Conservation (phyloP, 2,888 invertebrate species). For the Lycaena phlaeas region DNA sequence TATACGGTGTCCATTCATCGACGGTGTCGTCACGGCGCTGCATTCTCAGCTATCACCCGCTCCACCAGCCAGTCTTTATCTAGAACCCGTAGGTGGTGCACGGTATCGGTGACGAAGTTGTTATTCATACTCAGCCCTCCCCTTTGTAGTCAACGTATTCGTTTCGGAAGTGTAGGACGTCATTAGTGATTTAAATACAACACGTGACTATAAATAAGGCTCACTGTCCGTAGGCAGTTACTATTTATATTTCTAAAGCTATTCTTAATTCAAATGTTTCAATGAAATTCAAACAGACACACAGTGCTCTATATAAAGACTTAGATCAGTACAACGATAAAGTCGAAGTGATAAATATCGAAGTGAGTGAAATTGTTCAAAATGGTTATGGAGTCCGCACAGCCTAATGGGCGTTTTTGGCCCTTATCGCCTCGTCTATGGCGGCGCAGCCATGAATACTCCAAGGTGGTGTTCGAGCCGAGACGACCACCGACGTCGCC, state of each 20-base stretch:
- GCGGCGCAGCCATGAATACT: conserved; percentile 62
- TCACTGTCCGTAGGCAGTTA: neutral
- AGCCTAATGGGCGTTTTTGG: conserved; percentile 57
- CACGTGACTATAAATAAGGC: conserved; percentile 4
- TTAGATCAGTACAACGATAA: conserved; percentile 32
- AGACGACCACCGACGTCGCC: conserved; percentile 53
- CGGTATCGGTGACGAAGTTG: conserved; percentile 32
- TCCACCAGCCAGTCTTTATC: conserved; percentile 34
- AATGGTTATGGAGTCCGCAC: conserved; percentile 65
- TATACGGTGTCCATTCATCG: conserved; percentile 7
- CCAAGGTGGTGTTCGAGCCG: conserved; percentile 63
- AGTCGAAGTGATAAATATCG: conserved; percentile 27
- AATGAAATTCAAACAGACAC: too few relatives aligned
- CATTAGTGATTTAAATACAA: conserved; percentile 8
- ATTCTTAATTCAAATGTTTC: too few relatives aligned
- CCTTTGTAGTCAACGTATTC: conserved; percentile 34
- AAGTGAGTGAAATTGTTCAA: conserved; percentile 21
- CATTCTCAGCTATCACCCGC: conserved; percentile 21
- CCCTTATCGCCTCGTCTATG: conserved; percentile 60
- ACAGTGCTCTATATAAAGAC: conserved; percentile 1
- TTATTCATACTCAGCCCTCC: conserved; percentile 32
- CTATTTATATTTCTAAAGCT: too few relatives aligned
- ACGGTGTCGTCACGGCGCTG: conserved; percentile 5
- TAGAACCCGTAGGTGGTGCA: conserved; percentile 33
- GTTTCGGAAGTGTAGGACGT: conserved; percentile 35